Evolutionary conservation across 2,113 vertebrate genomes (phyloP).

Genomic region (Ascaphus truei): DNA sequence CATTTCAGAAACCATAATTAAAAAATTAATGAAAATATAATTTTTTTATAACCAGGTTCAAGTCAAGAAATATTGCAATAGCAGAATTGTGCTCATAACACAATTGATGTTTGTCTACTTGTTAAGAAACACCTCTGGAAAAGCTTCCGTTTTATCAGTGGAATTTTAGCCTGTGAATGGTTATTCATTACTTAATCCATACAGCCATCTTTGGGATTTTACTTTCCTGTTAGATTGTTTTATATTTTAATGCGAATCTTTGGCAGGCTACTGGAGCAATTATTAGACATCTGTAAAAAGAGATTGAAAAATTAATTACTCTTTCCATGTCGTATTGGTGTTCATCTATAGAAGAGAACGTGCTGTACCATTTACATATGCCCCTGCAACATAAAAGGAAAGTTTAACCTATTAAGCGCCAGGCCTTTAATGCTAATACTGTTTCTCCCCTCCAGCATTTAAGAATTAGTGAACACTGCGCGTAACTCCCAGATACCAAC

Average conservation of each 20-base stretch:
- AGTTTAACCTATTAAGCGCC: constrained; percentile 46
- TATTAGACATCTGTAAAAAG: constrained; percentile 94
- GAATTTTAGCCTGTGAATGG: constrained; percentile 47
- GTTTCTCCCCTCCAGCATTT: no score
- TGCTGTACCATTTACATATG: constrained; percentile 45
- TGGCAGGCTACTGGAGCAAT: constrained; percentile 85
- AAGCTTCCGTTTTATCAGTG: not conserved
- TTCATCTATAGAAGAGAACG: constrained; percentile 71
- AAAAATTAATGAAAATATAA: not conserved
- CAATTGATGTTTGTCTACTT: not conserved
- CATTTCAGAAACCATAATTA: not conserved
- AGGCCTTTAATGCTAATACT: no score
- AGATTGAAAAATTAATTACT: constrained; percentile 98
- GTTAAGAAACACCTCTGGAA: not conserved
- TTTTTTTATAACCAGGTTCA: not conserved
- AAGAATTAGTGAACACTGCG: no score
- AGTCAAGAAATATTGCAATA: not conserved
- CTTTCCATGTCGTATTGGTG: constrained; percentile 79
- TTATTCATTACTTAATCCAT: constrained; percentile 97
- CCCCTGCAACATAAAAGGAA: constrained; percentile 41
- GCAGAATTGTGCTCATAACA: not conserved
- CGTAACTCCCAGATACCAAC: not conserved
- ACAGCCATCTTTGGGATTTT: constrained; percentile 87
- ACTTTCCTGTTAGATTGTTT: constrained; percentile 88
- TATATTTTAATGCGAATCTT: constrained; percentile 95